Conservation (phyloP, 2,888 invertebrate genomes). For the Nasonovia ribisnigri region DNA sequence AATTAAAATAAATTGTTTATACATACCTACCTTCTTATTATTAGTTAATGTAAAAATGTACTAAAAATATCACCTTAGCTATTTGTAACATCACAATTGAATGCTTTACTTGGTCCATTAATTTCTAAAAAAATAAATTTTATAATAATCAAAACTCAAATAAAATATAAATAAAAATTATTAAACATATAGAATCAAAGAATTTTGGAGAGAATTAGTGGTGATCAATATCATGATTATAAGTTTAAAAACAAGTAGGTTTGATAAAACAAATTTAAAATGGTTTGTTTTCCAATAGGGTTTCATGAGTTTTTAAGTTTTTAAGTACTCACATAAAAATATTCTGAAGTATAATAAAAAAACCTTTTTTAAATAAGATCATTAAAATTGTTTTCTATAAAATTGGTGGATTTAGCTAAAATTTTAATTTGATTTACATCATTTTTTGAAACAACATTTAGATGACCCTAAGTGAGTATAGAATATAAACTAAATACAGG, state of each 20-base stretch:
- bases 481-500: too few species aligned
- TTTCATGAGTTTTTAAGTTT: neutral
- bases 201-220: neutral
- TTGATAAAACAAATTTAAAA: neutral
- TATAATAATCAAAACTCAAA: neutral
- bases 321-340: neutral
- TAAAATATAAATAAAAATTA: neutral
- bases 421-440: neutral
- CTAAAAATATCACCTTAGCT: constrained; percentile 81
- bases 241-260: neutral
- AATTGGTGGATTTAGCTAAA: neutral
- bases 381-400: neutral
- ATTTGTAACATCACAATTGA: constrained; percentile 98
- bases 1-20: constrained; percentile 11
- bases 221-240: neutral
- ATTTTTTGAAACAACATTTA: neutral
- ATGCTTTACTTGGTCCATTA: constrained; percentile 98
- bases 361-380: neutral
- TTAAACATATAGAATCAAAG: neutral
- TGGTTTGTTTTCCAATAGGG: neutral
- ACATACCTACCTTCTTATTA: neutral
- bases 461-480: neutral
- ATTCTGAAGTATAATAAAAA: neutral
- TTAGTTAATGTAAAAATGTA: constrained; percentile 23
- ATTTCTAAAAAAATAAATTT: constrained; percentile 77